phyloP scores from a whole-genome alignment of 2,888 invertebrate species.

The Xestobium rufovillosum region DNA sequence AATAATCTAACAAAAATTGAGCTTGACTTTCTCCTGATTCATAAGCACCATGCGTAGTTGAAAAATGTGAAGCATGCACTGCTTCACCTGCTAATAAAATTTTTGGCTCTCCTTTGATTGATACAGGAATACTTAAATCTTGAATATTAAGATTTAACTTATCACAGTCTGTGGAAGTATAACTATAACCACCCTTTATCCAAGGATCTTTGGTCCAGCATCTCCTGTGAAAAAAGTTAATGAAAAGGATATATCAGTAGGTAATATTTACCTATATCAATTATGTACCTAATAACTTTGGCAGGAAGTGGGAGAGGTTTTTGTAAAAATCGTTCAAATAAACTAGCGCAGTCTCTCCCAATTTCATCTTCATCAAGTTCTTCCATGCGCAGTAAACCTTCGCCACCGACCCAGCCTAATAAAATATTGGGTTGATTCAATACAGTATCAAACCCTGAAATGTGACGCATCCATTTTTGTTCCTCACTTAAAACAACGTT shows the following conservation, averaged over 20 bases:
- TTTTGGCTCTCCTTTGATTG: constrained; percentile 40
- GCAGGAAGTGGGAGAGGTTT: constrained; percentile 45
- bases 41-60: constrained; percentile 62
- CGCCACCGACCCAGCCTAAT: constrained; percentile 59
- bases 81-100: constrained; percentile 61
- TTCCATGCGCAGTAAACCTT: constrained; percentile 53
- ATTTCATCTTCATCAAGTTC: constrained; percentile 45
- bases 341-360: constrained; percentile 44
- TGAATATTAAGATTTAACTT: constrained; percentile 36
- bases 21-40: constrained; percentile 52
- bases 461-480: constrained; percentile 49
- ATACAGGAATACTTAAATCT: constrained; percentile 43
- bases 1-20: too few relatives aligned
- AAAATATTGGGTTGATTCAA: constrained; percentile 47
- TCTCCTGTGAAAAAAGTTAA: constrained; percentile 9
- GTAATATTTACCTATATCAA: constrained; percentile 5
- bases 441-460: constrained; percentile 60
- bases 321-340: constrained; percentile 47
- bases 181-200: constrained; percentile 53
- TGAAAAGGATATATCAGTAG: constrained; percentile 9
- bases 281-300: constrained; percentile 42
- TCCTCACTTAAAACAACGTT: constrained; percentile 24
- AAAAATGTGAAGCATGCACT: constrained; percentile 50
- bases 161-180: constrained; percentile 49
- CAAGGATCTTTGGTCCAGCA: constrained; percentile 51